Conservation (phyloP, 2,797 vertebrate species). For the Geotrypetes seraphini region DNA sequence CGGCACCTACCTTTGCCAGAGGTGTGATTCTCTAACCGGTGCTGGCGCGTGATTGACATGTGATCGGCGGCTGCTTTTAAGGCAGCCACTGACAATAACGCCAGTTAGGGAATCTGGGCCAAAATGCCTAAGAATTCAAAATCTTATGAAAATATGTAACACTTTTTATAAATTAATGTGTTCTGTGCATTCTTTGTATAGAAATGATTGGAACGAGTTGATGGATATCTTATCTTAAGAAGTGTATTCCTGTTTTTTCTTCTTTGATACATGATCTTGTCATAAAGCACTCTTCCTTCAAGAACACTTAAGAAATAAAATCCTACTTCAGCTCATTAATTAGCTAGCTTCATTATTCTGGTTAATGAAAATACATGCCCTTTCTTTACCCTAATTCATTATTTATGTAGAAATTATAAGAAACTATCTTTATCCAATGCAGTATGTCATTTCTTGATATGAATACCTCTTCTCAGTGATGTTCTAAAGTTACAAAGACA, state of each 20-base stretch:
- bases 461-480: neutral
- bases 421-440: neutral
- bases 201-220: constrained; percentile 28
- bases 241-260: constrained; percentile 31
- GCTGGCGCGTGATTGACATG: no score
- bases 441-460: neutral
- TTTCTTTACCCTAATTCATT: constrained; percentile 13
- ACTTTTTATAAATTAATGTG: constrained; percentile 5
- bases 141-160: neutral
- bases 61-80: no score
- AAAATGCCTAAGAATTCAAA: no score
- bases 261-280: constrained; percentile 39
- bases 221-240: constrained; percentile 32
- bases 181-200: constrained; percentile 7
- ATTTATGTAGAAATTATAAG: constrained; percentile 18
- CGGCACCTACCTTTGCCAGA: no score
- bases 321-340: constrained; percentile 33
- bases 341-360: constrained; percentile 35
- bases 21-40: no score
- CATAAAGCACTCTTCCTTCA: constrained; percentile 25
- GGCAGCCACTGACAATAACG: no score
- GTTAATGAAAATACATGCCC: constrained; percentile 24
- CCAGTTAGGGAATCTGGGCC: no score
- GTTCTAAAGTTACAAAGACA: neutral
- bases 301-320: constrained; percentile 36